Evolutionary conservation across 2,797 vertebrate genomes (phyloP).

Genomic region (Alectoris magna): DNA sequence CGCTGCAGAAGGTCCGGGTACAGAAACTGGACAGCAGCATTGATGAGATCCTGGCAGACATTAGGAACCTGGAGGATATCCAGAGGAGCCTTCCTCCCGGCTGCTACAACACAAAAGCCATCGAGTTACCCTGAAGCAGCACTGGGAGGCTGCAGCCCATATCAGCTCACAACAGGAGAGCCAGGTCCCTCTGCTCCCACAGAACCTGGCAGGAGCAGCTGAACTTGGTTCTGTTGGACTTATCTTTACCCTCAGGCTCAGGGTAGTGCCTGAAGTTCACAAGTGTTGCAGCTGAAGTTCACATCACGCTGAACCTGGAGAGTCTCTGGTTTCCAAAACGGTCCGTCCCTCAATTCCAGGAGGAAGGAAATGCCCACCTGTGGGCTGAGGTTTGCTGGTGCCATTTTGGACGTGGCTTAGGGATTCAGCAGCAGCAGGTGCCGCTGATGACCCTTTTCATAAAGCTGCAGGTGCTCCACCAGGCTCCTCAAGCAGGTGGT

Average conservation of each 20-base stretch:
- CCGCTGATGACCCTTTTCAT: not conserved
- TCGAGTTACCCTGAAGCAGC: slow-evolving; percentile 80
- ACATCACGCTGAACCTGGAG: not conserved
- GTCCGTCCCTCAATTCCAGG: not conserved
- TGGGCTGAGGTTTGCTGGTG: not conserved
- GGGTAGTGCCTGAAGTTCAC: not conserved
- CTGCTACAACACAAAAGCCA: slow-evolving; percentile 87
- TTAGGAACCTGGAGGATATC: slow-evolving; percentile 90
- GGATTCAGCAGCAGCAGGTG: not conserved
- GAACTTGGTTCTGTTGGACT: not conserved
- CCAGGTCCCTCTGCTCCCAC: not conserved
- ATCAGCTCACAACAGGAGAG: not conserved
- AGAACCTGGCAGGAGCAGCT: not conserved
- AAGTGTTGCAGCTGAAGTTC: not conserved
- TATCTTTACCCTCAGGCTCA: not conserved
- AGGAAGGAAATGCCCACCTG: not conserved
- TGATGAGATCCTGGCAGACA: slow-evolving; percentile 83
- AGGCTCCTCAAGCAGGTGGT: not conserved
- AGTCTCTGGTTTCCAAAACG: not conserved
- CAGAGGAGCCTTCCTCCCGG: slow-evolving; percentile 80
- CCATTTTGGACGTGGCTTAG: not conserved
- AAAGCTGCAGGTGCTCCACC: not conserved
- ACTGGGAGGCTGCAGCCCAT: not conserved
- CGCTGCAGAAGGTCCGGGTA: slow-evolving; percentile 75
- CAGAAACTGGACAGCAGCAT: slow-evolving; percentile 81